These are phyloP conservation scores for Callorhinus ursinus DNA, from an alignment of 2,113 vertebrate species.

Conservation along the genomic window DNA sequence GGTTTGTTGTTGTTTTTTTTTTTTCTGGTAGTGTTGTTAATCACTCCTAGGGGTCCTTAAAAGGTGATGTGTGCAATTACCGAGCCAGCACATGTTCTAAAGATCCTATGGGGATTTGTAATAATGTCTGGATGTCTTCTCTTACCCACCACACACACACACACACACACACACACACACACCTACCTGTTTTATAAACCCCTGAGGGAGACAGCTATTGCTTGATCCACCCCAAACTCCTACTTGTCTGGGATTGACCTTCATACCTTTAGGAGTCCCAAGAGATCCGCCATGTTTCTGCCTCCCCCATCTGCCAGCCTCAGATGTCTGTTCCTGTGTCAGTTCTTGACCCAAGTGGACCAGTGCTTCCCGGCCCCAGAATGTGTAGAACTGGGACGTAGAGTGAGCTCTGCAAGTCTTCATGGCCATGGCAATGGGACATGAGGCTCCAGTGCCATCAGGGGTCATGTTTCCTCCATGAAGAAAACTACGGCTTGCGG, in stretches of 20 bases:
- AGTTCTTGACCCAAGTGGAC: neutral
- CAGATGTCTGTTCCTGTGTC: neutral
- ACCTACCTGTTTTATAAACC: neutral
- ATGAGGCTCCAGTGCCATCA: neutral
- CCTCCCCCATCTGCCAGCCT: too few species aligned
- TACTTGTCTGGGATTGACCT: neutral
- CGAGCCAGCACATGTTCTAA: neutral
- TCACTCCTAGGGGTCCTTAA: neutral
- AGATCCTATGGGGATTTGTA: neutral
- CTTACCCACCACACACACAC: neutral
- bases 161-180: neutral
- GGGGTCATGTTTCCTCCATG: fast-evolving
- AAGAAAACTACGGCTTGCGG: neutral
- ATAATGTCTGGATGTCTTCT: neutral
- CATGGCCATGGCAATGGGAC: neutral
- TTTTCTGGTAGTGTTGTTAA: neutral
- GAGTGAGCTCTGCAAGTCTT: neutral
- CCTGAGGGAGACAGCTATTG: neutral
- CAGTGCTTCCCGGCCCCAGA: neutral
- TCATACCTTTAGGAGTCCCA: too few species aligned
- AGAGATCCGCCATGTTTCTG: neutral
- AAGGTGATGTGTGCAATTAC: neutral
- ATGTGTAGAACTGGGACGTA: too few species aligned
- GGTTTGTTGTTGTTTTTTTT: neutral
- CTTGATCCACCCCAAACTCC: neutral